Evolutionary conservation across 1,140 invertebrate species (phyloP), one percentile per base, ranked within the genome.

Genomic region (Drosophila eugracilis): DNA sequence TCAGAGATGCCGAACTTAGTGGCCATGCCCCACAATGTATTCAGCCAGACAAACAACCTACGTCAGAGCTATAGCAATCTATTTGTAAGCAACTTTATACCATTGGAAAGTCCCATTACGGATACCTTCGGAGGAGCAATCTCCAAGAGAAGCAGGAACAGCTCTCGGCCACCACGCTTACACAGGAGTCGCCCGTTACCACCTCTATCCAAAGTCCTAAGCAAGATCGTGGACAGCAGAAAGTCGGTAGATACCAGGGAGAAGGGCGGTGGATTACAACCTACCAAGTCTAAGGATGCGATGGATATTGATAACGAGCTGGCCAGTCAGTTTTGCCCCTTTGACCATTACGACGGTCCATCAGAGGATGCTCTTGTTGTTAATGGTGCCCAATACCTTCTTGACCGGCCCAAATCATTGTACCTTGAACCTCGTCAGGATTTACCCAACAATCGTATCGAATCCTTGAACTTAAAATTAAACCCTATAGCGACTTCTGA

Each of bases 341-440:
- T 75, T 5, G 54, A 88, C 0, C 2, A 45, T 6, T 86, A 86
- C 34, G 81, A 86, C 0, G 81, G 83, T 12, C 81, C 83, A 0
- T 86, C 81, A 5, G 81, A 86, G 41, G 81, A 86, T 44, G 69
- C 83, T 0, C 55, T 86, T 0, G 48, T 75, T 2, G 59, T 36
- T n/a, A 39, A 67, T 2, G 30, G 24, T 14, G 83, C 83, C 2
- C 62, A 54, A 0, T 17, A 28, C 0, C 32, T 81, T 32, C 57
- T 86, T 14, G 39, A 24, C 1, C 59, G 55, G 10, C 55, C 57
- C 2, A 63, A 47, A 3, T 45, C 78, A 0, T 14, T 77, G 28
- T 21, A 49, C 17, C 63, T 81, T 2, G 37, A 49, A 1, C 22
- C 41, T 2, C 76, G 58, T 1, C 5, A 5, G 4, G 60, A 77